Evolutionary conservation across 2,888 invertebrate genomes (phyloP), one percentile per base, ranked within the genome.

Genomic region (Aleiodes testaceus): DNA sequence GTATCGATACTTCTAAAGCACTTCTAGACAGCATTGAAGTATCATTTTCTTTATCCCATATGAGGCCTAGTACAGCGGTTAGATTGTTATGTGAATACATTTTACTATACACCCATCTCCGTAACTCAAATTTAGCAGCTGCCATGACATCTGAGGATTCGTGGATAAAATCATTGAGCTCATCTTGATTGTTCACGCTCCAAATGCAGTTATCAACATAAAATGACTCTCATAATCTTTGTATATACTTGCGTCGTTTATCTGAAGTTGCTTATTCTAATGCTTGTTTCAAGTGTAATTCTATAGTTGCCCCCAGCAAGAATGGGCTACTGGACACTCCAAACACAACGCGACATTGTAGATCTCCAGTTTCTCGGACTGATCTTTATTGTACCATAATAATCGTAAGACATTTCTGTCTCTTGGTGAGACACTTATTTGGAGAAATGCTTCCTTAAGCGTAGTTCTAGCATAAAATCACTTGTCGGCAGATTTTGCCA

Each of bases 261-360:
- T 59, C 53, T 3, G 49, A 42, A 52, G 30, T 22, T 16, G 71
- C 42, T 42, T 30, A 36, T 50, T 72, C 14, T 20, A 67, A 52
- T 11, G 61, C 66, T 22, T 73, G 49, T 6, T 66, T 14, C 7
- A 83, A 70, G 71, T 80, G 80, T 61, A 77, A 64, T 12, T 77
- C 66, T 2, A 82, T 74, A 0, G 77, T 74, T 0, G 79, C 80
- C 0, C 74, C 79, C 9, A 81, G 70, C 12, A 81, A 49, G 70
- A 79, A 81, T 1, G 78, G 77, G 22, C 78, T 80, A 5, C 70
- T 75, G 0, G 61, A 42, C 1, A 59, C 68, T 9, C 68, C 49
- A 14, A 69, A 69, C 2, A 69, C 47, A 11, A 69, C 68, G 14
- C 61, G 44, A 2, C 61, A 26, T 61, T 20, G 9, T 59, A 59